Evolutionary conservation across 2,888 invertebrate genomes (phyloP), one percentile per base, ranked within the genome.

Genomic region (Onchidella celtica): DNA sequence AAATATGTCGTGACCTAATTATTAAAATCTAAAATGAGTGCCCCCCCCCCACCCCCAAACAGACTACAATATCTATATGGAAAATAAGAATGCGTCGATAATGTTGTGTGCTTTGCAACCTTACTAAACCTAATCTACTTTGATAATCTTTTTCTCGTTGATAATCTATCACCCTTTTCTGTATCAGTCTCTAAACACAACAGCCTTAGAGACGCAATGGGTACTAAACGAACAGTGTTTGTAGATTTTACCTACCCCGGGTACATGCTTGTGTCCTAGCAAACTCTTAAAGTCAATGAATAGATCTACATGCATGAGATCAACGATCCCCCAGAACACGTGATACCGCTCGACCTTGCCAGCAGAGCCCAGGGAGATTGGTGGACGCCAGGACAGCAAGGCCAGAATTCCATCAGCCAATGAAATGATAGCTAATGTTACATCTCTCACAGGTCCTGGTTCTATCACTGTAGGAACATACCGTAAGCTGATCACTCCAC

Each of bases 371-470:
- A 86, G 84, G 73, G 88, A 86, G 2, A 76, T 34, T 1, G 90
- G 90, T 2, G 87, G 88, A 1, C 61, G n/a, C 89, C 89, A 90
- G 1, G 73, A 76, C 9, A 90, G 66, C 38, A 79, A 65, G 36
- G 82, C 78, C 29, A 69, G 80, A 17, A 65, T 80, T 55, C 78
- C 87, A n/a, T 61, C 72, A 69, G 36, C 72, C 32, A 3, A 72
- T 29, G 70, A 86, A 66, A 80, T 82, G 75, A 69, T 84, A 55
- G 11, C 81, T 24, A 88, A 70, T 9, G 82, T 83, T 1, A 89
- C 87, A 76, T 88, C 84, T 68, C 84, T 69, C 0, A 89, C 88
- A 11, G 82, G 81, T 0, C 89, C 89, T 1, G 90, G 90, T 32
- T 9, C 3, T 2, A 78, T 21, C 1, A 59, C 78, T 76, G 76